A percentile compares a stretch with the other conserved stretches of the same genome.
These are phyloP conservation scores for Belgica antarctica DNA, from an alignment of 2,888 invertebrate species.

Conservation along the genomic window DNA sequence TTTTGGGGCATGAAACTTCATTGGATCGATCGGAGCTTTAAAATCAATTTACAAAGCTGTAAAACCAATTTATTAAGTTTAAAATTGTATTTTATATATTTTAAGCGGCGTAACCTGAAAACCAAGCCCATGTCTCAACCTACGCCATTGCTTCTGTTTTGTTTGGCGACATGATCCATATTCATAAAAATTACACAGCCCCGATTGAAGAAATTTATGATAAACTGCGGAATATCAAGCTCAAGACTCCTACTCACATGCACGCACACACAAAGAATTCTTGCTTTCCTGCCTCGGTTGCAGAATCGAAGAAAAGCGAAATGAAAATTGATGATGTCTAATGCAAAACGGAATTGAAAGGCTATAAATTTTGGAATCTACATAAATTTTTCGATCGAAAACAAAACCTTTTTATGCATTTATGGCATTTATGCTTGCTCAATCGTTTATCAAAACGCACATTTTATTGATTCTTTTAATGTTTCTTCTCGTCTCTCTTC, in stretches of 20 bases:
- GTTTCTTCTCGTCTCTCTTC: neutral
- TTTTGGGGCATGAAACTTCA: too few relatives aligned
- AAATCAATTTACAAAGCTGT: too few relatives aligned
- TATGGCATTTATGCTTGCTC: constrained; percentile 15
- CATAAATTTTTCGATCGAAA: neutral
- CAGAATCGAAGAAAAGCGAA: neutral
- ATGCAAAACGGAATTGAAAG: constrained; percentile 35
- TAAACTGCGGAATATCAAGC: too few relatives aligned
- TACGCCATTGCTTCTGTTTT: too few relatives aligned
- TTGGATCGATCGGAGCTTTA: too few relatives aligned
- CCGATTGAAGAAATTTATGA: neutral
- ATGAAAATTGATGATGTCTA: constrained; percentile 23
- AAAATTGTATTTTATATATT: too few relatives aligned
- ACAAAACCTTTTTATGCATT: constrained; percentile 22
- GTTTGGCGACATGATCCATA: too few relatives aligned
- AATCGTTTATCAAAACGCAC: constrained; percentile 35
- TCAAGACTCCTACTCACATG: too few relatives aligned
- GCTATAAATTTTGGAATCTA: constrained; percentile 26
- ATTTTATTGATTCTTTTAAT: constrained; percentile 32
- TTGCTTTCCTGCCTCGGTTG: neutral
- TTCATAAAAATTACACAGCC: too few relatives aligned
- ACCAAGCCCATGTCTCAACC: too few relatives aligned
- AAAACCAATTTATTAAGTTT: too few relatives aligned
- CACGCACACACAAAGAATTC: neutral
- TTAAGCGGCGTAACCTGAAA: too few relatives aligned